Evolutionary conservation across 2,888 invertebrate species (phyloP).

Genomic region (Cosmopolites sordidus): DNA sequence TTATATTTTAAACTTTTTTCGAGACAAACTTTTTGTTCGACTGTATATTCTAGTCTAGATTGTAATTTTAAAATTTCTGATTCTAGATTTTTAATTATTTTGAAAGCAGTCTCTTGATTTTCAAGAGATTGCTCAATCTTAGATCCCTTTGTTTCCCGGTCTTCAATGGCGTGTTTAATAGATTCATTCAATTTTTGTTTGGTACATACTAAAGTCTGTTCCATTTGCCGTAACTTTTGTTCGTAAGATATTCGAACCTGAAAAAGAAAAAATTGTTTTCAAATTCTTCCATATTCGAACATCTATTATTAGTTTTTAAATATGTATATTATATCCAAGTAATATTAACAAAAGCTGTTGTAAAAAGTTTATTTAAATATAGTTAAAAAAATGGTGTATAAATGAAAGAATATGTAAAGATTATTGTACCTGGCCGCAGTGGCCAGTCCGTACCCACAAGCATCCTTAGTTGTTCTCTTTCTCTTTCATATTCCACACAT

Average conservation of each 20-base stretch:
- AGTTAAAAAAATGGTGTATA: too few species aligned
- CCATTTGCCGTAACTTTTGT: conserved; percentile 54
- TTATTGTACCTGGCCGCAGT: too few species aligned
- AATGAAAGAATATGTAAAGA: too few species aligned
- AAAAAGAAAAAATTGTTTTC: too few species aligned
- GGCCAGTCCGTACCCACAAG: too few species aligned
- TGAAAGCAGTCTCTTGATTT: conserved; percentile 53
- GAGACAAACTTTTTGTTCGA: conserved; percentile 39
- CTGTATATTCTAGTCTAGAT: conserved; percentile 43
- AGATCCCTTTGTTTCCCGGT: conserved; percentile 53
- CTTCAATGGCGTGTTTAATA: conserved; percentile 28
- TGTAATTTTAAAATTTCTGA: conserved; percentile 51
- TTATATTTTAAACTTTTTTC: conserved; percentile 48
- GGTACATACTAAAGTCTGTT: conserved; percentile 36
- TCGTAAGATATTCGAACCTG: conserved; percentile 51
- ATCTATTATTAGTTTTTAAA: too few species aligned
- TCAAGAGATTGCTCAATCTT: conserved; percentile 38
- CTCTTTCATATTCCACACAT: too few species aligned
- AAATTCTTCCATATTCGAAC: too few species aligned
- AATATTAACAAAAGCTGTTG: too few species aligned
- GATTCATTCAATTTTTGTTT: conserved; percentile 29
- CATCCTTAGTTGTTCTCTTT: too few species aligned
- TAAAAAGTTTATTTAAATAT: too few species aligned
- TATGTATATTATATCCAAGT: too few species aligned
- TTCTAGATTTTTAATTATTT: conserved; percentile 46